Base-by-base conservation (phyloP, 2,113 vertebrate species). In the Caranx melampygus region DNA sequence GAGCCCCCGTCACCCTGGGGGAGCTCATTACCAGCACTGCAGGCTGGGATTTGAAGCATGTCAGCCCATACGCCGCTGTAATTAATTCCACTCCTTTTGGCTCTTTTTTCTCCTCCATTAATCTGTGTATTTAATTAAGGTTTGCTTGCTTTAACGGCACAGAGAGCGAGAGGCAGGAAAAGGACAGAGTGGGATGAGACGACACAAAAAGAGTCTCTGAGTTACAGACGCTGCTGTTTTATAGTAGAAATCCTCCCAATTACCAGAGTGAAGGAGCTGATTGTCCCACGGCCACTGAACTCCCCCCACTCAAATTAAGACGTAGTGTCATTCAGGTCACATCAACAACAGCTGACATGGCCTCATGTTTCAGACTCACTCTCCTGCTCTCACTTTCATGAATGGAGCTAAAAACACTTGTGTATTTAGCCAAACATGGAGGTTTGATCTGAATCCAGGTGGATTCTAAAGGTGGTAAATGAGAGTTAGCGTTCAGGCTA, bases 81-180 rank as follows among this genome's bases (percentile, higher is more conserved):
- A 88, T 89, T 85, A 82, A 89, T 87, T 89, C 78, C 75, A 82
- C 54, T 87, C 40, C 71, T 83, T 87, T 83, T 73, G 57, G 35
- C 45, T 75, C 67, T 79, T 78, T 88, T 81, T 65, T 75, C 81
- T 81, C 73, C 76, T 81, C 74, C 73, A 83, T 89, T 93, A 90
- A 90, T 89, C 65, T 79, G 73, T 84, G 82, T 86, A 86, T 88
- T 89, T 81, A 87, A 89, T 91, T 88, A 87, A 87, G 63, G 63
- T 73, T 73, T 69, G 78, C 72, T 87, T 67, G 68, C 70, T 87
- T 77, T 68, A 42, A 71, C 21, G 5, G 55, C 44, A 21, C 42
- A 79, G 60, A 78, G 51, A 85, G 42, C 3, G n/a, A 61, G 45
- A 69, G 44, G 40, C 20, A 65, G 61, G 14, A 45, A 18, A 55